A percentile compares a stretch with the other conserved stretches of the same genome.
Conservation (phyloP, 2,113 vertebrate genomes). For the Cebidichthys violaceus region DNA sequence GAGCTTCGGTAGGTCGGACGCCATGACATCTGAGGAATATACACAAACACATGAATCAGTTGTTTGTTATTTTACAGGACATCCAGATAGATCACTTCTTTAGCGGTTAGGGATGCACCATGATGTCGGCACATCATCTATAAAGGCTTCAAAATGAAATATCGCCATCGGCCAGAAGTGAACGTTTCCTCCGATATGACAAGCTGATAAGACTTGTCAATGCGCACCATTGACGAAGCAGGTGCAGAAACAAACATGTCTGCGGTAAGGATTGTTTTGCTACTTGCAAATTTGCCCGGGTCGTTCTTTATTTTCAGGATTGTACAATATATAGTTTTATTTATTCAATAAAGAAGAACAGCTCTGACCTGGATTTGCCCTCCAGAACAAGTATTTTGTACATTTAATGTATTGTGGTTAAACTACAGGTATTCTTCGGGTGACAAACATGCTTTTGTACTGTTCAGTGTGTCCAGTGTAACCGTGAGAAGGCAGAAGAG, state of each 20-base stretch:
- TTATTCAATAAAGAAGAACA: background rate
- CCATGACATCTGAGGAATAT: slow-evolving; percentile 94
- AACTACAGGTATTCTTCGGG: background rate
- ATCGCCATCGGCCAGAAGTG: no score
- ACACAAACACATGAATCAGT: background rate
- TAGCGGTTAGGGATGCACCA: no score
- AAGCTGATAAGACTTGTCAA: no score
- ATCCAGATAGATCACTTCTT: background rate
- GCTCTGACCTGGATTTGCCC: background rate
- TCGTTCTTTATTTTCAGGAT: background rate
- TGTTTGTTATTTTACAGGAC: background rate
- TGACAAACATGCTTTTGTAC: background rate
- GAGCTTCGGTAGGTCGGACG: slow-evolving; percentile 98
- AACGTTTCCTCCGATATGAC: no score
- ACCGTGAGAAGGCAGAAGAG: background rate
- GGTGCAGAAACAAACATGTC: background rate
- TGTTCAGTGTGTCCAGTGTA: background rate
- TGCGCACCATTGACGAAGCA: background rate
- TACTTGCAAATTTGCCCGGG: background rate
- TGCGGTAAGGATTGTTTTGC: background rate
- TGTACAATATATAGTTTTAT: background rate
- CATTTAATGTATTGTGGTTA: background rate
- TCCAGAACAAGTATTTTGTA: background rate
- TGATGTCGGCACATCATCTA: no score
- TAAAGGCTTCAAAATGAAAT: no score